Evolutionary conservation across 1,140 invertebrate genomes (phyloP).

Genomic region (Condylostylus longicornis): DNA sequence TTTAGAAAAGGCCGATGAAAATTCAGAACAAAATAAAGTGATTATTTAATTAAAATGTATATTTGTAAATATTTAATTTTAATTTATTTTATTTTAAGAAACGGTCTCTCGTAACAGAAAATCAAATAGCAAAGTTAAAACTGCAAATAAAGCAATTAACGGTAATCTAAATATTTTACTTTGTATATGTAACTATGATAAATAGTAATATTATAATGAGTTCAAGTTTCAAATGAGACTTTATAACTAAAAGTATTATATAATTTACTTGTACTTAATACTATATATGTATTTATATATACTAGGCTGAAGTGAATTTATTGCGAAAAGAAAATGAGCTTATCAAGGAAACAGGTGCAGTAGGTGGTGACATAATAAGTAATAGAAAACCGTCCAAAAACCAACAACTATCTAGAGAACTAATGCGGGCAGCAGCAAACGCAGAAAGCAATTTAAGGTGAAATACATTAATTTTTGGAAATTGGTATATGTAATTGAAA

Average conservation of each 20-base stretch:
- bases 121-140: slow-evolving; percentile 36
- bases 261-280: too few relatives aligned
- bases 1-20: slow-evolving; percentile 42
- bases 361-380: slow-evolving; percentile 26
- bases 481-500: slow-evolving; percentile 3
- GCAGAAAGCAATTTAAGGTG: slow-evolving; percentile 50
- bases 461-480: slow-evolving; percentile 3
- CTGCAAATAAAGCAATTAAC: slow-evolving; percentile 42
- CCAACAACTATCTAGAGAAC: slow-evolving; percentile 32
- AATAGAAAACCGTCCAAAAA: slow-evolving; percentile 18
- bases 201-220: too few relatives aligned
- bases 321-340: slow-evolving; percentile 32
- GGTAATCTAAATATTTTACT: slow-evolving; percentile 29
- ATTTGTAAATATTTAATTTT: too few relatives aligned
- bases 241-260: too few relatives aligned
- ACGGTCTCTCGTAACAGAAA: slow-evolving; percentile 40
- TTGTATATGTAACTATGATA: too few relatives aligned
- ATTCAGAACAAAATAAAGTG: slow-evolving; percentile 41
- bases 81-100: slow-evolving; percentile 32
- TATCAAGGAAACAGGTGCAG: slow-evolving; percentile 17
- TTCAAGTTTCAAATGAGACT: too few relatives aligned
- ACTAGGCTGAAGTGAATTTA: slow-evolving; percentile 27
- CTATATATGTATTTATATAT: too few relatives aligned
- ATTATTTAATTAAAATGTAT: neutral
- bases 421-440: slow-evolving; percentile 42